Evolutionary conservation across 2,797 vertebrate genomes (phyloP).

Genomic region (Hoplostethus atlanticus): DNA sequence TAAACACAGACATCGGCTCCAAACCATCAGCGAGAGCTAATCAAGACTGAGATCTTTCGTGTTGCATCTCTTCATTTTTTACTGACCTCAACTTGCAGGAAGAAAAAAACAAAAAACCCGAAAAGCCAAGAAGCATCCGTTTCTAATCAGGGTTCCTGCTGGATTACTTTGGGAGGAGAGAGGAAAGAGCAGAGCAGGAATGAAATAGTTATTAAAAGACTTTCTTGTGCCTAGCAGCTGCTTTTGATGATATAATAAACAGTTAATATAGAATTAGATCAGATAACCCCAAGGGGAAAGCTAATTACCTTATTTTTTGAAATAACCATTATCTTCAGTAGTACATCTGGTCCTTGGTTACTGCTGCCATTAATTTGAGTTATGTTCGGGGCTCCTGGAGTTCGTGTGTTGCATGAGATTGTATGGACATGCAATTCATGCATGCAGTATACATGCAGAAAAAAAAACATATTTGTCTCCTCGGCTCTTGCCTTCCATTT

Average conservation of each 20-base stretch:
- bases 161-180: constrained; percentile 52
- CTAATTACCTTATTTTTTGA: constrained; percentile 77
- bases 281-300: constrained; percentile 64
- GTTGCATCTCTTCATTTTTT: constrained; percentile 48
- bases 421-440: constrained; percentile 2
- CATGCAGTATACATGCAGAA: constrained; percentile 5
- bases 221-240: constrained; percentile 66
- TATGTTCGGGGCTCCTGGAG: constrained; percentile 49
- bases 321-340: constrained; percentile 66
- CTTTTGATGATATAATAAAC: constrained; percentile 82
- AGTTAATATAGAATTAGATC: constrained; percentile 76
- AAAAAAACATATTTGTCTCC: not conserved
- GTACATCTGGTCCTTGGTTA: constrained; percentile 67
- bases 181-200: constrained; percentile 62
- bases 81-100: constrained; percentile 57
- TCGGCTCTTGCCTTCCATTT: not conserved
- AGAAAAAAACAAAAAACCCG: constrained; percentile 3
- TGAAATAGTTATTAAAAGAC: constrained; percentile 76
- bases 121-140: constrained; percentile 53
- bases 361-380: constrained; percentile 49
- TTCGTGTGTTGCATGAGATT: constrained; percentile 24
- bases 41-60: constrained; percentile 49
- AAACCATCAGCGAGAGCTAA: constrained; percentile 48
- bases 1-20: constrained; percentile 39
- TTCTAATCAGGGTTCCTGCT: constrained; percentile 71